A percentile compares a stretch with the other conserved stretches of the same genome.
phyloP scores from a whole-genome alignment of 2,113 vertebrate genomes.

The Sapajus apella region DNA sequence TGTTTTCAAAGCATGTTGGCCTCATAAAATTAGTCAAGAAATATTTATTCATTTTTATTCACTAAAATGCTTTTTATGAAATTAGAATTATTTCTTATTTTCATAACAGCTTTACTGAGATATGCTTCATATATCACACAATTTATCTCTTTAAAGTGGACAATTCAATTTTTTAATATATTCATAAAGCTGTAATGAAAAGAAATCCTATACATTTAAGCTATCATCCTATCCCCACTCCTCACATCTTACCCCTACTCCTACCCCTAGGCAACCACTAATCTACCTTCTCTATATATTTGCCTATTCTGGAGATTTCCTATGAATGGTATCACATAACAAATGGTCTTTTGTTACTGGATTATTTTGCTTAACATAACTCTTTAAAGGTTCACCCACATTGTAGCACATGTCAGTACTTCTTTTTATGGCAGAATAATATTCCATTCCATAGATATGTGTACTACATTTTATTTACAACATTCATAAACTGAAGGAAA shows the following conservation, averaged over 20 bases:
- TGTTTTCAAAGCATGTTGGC: neutral
- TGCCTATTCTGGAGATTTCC: too few species aligned
- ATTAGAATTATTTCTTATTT: neutral
- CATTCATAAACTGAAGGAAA: too few species aligned
- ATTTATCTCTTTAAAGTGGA: neutral
- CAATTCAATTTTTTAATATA: neutral
- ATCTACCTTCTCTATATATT: too few species aligned
- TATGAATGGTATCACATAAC: too few species aligned
- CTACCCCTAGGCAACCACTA: too few species aligned
- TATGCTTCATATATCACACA: neutral
- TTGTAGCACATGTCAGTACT: neutral
- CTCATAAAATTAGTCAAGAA: neutral
- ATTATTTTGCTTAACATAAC: too few species aligned
- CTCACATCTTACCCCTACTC: too few species aligned
- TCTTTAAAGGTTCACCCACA: too few species aligned
- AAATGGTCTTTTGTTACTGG: too few species aligned
- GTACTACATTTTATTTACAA: neutral
- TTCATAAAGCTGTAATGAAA: neutral
- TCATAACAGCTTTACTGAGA: neutral
- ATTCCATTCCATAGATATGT: neutral
- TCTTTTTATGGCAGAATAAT: neutral
- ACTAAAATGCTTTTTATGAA: neutral
- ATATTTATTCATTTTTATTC: neutral
- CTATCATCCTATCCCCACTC: too few species aligned
- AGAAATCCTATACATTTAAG: neutral